Base-by-base conservation (phyloP, 2,113 vertebrate genomes). In the Tamias sibiricus region DNA sequence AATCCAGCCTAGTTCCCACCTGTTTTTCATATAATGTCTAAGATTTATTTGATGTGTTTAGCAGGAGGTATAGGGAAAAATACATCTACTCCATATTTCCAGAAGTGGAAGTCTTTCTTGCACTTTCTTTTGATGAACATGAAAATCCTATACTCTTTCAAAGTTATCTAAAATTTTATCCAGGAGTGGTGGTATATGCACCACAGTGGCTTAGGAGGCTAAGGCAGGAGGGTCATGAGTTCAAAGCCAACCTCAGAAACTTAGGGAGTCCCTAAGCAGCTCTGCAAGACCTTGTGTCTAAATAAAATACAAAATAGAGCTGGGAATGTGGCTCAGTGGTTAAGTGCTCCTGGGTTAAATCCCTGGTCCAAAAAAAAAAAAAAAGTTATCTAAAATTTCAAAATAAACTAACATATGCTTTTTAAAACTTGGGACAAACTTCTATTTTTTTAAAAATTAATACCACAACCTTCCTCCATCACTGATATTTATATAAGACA, bases 331-430 rank as follows among this genome's bases (percentile, higher is more conserved):
- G 49, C 49, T 52, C 49, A 52, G 49, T 52, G 49, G 49, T 52
- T 16, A 52, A 52, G 49, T 52, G 49, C 49, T 14, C 16, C 49
- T 52, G 49, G 14, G 14, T 52, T 52, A 12, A 52, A 17, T 52
- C 49, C 14, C 49, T 14, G 13, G 12, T 52, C 14, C 0, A 6
- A 44, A 13, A 49, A 52, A 52, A n/a, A n/a, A n/a, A 47, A 52
- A 52, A 91, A 35, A 40, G 1, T 44, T 82, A 54, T 37, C 64
- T 42, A 42, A 87, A 82, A 93, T 66, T 84, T 81, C 26, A 91
- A 88, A 87, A 82, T 93, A 66, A 40, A 59, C 54, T 95, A 47
- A 90, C 7, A 57, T 64, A 71, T 90, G 49, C 64, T 87, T 95
- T 91, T 91, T 17, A 47, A 82, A 80, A 66, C 8, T 24, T 81